Conservation (phyloP, 2,113 vertebrate genomes). For the Elachura formosa region DNA sequence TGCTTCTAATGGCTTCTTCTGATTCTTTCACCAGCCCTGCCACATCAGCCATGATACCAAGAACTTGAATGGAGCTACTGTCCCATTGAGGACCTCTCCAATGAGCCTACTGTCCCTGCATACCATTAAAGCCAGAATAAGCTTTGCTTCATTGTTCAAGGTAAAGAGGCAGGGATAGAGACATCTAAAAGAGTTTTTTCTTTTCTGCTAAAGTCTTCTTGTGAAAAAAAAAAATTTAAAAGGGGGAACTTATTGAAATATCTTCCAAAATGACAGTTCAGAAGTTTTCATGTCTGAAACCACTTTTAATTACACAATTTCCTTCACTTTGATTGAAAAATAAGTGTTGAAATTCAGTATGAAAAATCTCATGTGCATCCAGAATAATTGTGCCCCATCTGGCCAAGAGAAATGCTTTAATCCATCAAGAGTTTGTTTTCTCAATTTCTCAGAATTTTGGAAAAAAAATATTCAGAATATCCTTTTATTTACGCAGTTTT, state of each 20-base stretch:
- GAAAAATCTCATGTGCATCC: not conserved
- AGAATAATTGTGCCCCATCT: not conserved
- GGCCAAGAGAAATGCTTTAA: slow-evolving; percentile 14
- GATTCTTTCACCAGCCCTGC: not conserved
- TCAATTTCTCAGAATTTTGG: slow-evolving; percentile 3
- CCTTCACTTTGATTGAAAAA: slow-evolving; percentile 9
- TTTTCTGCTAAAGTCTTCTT: not conserved
- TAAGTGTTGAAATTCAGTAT: slow-evolving; percentile 27
- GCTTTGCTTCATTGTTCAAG: not conserved
- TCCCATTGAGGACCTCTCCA: too few relatives aligned
- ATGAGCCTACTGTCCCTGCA: not conserved
- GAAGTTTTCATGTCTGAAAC: not conserved
- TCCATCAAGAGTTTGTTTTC: slow-evolving; percentile 17
- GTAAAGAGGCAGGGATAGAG: not conserved
- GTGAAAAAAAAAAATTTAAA: not conserved
- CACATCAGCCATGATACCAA: not conserved
- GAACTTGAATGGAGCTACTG: not conserved
- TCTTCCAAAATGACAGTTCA: not conserved
- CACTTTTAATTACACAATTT: slow-evolving; percentile 7
- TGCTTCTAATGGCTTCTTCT: not conserved
- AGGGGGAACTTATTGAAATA: not conserved
- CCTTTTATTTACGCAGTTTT: slow-evolving; percentile 10
- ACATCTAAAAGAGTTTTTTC: not conserved
- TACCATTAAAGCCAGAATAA: not conserved
- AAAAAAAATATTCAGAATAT: not conserved